Percentiles rank a stretch among this genome's conserved stretches.
These are phyloP conservation scores for Pseudomyrmex cubaensis DNA, from an alignment of 1,140 invertebrate genomes.

Conservation along the genomic window DNA sequence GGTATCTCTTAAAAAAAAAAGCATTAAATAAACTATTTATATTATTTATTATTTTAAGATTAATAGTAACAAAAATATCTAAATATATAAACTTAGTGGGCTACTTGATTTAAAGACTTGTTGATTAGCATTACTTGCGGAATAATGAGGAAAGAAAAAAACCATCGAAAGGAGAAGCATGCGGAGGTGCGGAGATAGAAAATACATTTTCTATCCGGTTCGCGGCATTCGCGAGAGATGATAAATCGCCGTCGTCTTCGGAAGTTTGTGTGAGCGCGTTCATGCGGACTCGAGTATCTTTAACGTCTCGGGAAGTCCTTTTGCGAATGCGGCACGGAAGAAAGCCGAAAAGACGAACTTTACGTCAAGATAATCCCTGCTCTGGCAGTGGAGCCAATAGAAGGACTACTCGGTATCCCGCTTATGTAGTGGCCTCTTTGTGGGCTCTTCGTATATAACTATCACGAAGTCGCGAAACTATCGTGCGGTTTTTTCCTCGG, in stretches of 20 bases:
- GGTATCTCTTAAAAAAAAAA: too few species aligned
- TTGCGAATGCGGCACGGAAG: slow-evolving; percentile 31
- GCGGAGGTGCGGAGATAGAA: slow-evolving; percentile 51
- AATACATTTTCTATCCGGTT: slow-evolving; percentile 67
- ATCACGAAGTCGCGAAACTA: slow-evolving; percentile 32
- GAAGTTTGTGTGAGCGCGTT: slow-evolving; percentile 44
- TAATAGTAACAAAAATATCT: too few species aligned
- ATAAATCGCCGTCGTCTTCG: slow-evolving; percentile 79
- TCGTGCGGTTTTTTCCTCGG: slow-evolving; percentile 10
- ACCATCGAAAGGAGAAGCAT: slow-evolving; percentile 9
- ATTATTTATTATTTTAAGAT: too few species aligned
- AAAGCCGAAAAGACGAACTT: slow-evolving; percentile 55
- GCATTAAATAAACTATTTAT: too few species aligned
- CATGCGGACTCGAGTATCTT: slow-evolving; percentile 73
- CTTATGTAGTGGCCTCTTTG: slow-evolving; percentile 28
- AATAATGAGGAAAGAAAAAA: slow-evolving; percentile 50
- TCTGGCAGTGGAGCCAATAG: slow-evolving; percentile 47
- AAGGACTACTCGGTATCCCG: slow-evolving; percentile 9
- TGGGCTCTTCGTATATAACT: slow-evolving; percentile 62
- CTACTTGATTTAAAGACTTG: background rate
- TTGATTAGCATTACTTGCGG: background rate
- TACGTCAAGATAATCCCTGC: slow-evolving; percentile 62
- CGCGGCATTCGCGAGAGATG: slow-evolving; percentile 73
- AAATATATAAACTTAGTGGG: background rate
- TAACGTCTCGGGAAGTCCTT: slow-evolving; percentile 72